phyloP scores from a whole-genome alignment of 2,113 vertebrate genomes.

The Gavialis gangeticus region DNA sequence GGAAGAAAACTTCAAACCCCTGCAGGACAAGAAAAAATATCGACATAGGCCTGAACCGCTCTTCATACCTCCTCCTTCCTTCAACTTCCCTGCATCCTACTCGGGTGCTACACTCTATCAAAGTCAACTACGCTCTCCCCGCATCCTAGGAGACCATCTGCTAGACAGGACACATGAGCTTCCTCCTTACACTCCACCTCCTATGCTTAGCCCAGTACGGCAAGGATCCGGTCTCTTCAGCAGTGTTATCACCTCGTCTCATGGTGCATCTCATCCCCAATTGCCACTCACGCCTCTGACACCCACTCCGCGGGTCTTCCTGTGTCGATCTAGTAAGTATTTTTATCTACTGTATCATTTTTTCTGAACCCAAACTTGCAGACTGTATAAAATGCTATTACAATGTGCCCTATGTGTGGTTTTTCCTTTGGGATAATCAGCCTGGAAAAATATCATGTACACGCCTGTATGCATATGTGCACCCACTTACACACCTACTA shows the following conservation, averaged over 20 bases:
- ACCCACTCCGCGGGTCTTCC: conserved; percentile 81
- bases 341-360: not conserved
- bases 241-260: conserved; percentile 77
- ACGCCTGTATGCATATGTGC: no score
- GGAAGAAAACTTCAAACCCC: conserved; percentile 73
- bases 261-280: conserved; percentile 68
- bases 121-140: conserved; percentile 87
- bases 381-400: rapidly evolving
- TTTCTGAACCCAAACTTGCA: not conserved
- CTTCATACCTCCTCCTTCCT: conserved; percentile 86
- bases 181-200: conserved; percentile 87
- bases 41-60: conserved; percentile 86
- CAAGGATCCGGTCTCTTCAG: conserved; percentile 90
- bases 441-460: not conserved
- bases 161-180: conserved; percentile 76
- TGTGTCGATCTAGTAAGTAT: conserved; percentile 85
- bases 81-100: conserved; percentile 70
- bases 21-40: conserved; percentile 84
- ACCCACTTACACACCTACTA: no score
- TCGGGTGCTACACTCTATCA: conserved; percentile 86
- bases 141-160: conserved; percentile 79
- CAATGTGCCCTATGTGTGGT: not conserved
- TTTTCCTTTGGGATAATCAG: not conserved
- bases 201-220: conserved; percentile 90
- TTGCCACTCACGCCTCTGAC: conserved; percentile 83